Evolutionary conservation across 2,797 vertebrate species (phyloP).

Genomic region (Bovichtus variegatus): DNA sequence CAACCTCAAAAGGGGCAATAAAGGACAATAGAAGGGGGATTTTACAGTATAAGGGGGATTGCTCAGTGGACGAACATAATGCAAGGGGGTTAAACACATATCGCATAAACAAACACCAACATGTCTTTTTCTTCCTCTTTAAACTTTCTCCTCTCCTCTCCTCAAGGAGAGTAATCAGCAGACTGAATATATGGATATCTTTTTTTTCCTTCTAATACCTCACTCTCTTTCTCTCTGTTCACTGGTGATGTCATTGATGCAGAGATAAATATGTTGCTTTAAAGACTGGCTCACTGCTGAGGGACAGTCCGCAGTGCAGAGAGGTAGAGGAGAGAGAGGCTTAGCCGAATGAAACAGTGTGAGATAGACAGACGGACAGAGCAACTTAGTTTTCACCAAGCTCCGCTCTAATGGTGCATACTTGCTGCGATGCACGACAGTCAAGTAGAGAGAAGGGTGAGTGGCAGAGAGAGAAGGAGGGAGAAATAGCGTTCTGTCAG

Average conservation of each 20-base stretch:
- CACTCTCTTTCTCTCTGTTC: slow-evolving; percentile 41
- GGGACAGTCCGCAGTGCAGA: slow-evolving; percentile 79
- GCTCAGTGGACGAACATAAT: background rate
- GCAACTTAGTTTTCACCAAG: slow-evolving; percentile 51
- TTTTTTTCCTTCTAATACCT: slow-evolving; percentile 34
- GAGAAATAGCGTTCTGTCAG: slow-evolving; percentile 39
- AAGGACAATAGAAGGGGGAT: slow-evolving; percentile 13
- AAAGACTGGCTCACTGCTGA: slow-evolving; percentile 72
- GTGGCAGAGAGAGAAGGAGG: slow-evolving; percentile 15
- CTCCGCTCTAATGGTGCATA: slow-evolving; percentile 23
- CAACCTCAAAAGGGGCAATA: background rate
- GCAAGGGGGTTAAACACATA: background rate
- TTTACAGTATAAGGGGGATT: background rate
- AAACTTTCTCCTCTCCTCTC: slow-evolving; percentile 15
- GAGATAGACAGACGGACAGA: slow-evolving; percentile 36
- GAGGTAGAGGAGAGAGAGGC: slow-evolving; percentile 54
- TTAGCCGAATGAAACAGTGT: slow-evolving; percentile 45
- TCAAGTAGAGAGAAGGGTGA: slow-evolving; percentile 34
- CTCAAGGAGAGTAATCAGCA: slow-evolving; percentile 27
- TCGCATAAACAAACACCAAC: slow-evolving; percentile 4
- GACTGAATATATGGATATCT: slow-evolving; percentile 41
- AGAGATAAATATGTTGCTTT: slow-evolving; percentile 81
- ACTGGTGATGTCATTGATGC: slow-evolving; percentile 77
- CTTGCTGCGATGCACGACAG: slow-evolving; percentile 34
- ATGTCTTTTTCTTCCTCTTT: slow-evolving; percentile 2